These are phyloP conservation scores for Pteronotus mesoamericanus DNA, from an alignment of 2,797 vertebrate species.

Conservation along the genomic window DNA sequence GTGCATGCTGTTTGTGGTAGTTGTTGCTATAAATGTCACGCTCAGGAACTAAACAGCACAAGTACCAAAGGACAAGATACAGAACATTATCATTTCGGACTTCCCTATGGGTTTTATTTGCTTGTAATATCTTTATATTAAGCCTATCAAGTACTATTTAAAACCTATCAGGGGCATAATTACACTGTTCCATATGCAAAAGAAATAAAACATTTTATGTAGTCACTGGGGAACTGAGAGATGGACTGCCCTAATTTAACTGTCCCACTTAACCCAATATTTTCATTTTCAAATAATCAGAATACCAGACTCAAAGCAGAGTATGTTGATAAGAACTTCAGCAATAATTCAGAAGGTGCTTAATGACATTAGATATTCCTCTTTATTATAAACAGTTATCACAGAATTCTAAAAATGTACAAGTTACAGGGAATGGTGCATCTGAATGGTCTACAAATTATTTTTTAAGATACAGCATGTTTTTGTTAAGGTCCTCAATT, in stretches of 20 bases:
- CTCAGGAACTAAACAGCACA: background rate
- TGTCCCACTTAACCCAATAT: background rate
- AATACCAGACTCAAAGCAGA: slow-evolving; percentile 2
- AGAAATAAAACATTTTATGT: background rate
- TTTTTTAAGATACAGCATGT: background rate
- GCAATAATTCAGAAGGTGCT: background rate
- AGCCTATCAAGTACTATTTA: background rate
- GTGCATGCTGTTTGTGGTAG: background rate
- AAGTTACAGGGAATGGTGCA: background rate
- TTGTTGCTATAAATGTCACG: background rate
- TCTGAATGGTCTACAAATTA: background rate
- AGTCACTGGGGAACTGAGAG: background rate
- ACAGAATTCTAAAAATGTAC: background rate
- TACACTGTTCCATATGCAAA: background rate
- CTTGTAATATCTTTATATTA: background rate
- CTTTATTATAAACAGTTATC: background rate
- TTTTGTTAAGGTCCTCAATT: background rate
- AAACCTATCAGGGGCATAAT: background rate
- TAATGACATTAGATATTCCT: background rate
- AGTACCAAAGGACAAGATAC: background rate
- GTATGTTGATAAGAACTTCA: background rate
- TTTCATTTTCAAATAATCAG: background rate
- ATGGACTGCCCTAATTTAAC: background rate
- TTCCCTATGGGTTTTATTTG: background rate
- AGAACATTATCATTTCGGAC: background rate